These are phyloP conservation scores for Pollenia angustigena DNA, from an alignment of 2,888 invertebrate species.

Conservation along the genomic window DNA sequence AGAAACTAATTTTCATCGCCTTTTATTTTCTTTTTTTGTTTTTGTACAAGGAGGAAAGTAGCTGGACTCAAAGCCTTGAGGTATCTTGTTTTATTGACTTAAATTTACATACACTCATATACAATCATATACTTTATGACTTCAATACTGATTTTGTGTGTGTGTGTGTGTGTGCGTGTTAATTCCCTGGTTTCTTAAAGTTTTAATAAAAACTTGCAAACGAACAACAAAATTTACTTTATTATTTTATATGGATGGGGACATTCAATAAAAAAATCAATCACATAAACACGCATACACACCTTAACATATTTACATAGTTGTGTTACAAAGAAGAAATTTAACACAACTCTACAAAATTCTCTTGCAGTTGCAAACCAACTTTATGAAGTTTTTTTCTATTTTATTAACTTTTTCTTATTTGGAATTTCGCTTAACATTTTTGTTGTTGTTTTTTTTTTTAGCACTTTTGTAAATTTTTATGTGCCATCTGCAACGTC, in stretches of 20 bases:
- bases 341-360: constrained; percentile 11
- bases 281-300: constrained; percentile 4
- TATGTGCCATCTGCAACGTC: constrained; percentile 65
- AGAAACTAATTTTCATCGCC: constrained; percentile 61
- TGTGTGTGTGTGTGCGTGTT: not conserved
- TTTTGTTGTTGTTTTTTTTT: constrained; percentile 7
- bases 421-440: constrained; percentile 16
- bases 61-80: not conserved
- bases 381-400: constrained; percentile 17
- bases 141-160: not conserved
- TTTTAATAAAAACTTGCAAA: constrained; percentile 32
- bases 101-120: not conserved
- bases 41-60: not conserved
- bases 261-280: constrained; percentile 14
- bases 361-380: constrained; percentile 21
- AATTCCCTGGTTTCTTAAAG: constrained; percentile 57
- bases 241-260: constrained; percentile 35
- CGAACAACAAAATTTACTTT: constrained; percentile 48
- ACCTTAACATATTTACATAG: not conserved
- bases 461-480: constrained; percentile 8
- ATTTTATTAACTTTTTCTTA: constrained; percentile 3
- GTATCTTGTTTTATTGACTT: constrained; percentile 29
- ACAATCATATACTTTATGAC: not conserved
- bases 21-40: constrained; percentile 33
- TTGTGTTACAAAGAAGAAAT: constrained; percentile 11